phyloP scores from a whole-genome alignment of 2,888 invertebrate species.

The Campaea margaritaria region DNA sequence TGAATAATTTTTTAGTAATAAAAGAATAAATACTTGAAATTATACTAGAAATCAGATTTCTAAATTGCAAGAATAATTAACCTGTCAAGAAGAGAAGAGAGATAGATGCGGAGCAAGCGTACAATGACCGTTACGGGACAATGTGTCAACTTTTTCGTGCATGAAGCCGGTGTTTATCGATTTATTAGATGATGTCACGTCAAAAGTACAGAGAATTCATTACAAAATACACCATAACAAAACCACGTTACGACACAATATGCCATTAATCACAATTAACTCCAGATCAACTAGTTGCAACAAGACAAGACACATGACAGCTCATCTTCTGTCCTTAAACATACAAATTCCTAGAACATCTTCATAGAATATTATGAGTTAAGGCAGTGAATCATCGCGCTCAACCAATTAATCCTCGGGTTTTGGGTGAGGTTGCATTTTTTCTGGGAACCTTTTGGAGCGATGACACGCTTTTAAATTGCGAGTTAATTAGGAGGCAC shows the following conservation, averaged over 20 bases:
- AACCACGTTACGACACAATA: neutral
- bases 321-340: slow-evolving; percentile 24
- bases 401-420: slow-evolving; percentile 32
- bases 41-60: too few species aligned
- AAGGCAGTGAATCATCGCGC: slow-evolving; percentile 37
- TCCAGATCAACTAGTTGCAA: slow-evolving; percentile 17
- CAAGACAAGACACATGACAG: slow-evolving; percentile 6
- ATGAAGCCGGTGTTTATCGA: too few species aligned
- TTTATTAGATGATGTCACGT: too few species aligned
- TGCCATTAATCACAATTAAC: slow-evolving; percentile 24
- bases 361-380: slow-evolving; percentile 36
- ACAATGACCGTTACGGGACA: too few species aligned
- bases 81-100: too few species aligned
- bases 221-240: neutral
- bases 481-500: neutral
- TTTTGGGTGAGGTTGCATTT: slow-evolving; percentile 35
- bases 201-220: neutral
- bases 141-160: too few species aligned
- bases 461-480: slow-evolving; percentile 4
- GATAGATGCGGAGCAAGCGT: too few species aligned
- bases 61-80: too few species aligned
- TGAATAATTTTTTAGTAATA: too few species aligned
- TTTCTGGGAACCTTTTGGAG: slow-evolving; percentile 29
- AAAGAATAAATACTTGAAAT: too few species aligned
- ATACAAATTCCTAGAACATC: slow-evolving; percentile 41